Base-by-base conservation (phyloP, 2,888 invertebrate genomes). In the Kuschelorhynchus macadamiae region DNA sequence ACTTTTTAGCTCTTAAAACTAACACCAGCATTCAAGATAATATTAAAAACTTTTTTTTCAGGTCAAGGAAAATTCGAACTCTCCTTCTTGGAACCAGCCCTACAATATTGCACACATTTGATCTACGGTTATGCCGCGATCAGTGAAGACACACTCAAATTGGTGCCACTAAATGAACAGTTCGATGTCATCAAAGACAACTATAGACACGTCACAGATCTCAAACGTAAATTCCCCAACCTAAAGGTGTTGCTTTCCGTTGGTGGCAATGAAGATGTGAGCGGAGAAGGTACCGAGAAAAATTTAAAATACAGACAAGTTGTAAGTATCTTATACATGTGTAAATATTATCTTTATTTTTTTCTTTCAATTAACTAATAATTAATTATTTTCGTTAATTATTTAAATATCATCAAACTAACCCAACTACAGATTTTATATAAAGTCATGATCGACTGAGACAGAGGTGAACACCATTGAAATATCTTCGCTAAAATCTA, bases 61-160 rank as follows among this genome's bases (percentile, higher is more conserved):
- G 94, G 92, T 76, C 89, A 92, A 81, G 92, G 91, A 50, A 92
- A 93, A 78, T 90, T 93, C 82, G 87, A 90, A 77, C 82, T 91
- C 0, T 80, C 85, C 41, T 92, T 93, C 79, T 78, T 94, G 78
- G 91, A 91, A 72, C 90, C 91, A 0, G 93, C 92, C 0, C 81
- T 94, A 20, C 87, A 90, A n/a, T 90, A 91, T 82, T 95, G 94
- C 84, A 90, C 92, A 0, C 92, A 94, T 79, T 78, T 94, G 68
- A 84, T 93, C 20, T 94, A 94, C 79, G 93, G 93, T n/a, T 92
- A 87, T 77, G 93, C 93, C 16, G 92, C 90, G 14, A 87, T 94
- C 50, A 90, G 92, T 75, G 87, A 89, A n/a, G 89, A 89, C 57
- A 90, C 88, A 63, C 89, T 88, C 81, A 92, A 92, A 82, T 83